Conservation (phyloP, 2,888 invertebrate genomes). For the Watsonalla binaria region DNA sequence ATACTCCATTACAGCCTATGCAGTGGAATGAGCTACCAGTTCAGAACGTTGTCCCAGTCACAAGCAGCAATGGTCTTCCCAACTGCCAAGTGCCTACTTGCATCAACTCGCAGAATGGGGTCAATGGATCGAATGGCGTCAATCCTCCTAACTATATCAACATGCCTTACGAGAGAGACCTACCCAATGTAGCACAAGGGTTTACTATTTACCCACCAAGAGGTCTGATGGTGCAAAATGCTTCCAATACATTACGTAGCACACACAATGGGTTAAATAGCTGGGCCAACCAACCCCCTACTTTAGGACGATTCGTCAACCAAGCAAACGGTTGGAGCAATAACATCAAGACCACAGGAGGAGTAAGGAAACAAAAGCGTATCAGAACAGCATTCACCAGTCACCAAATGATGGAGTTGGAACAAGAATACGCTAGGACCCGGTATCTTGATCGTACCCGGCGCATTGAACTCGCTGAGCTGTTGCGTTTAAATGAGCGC, state of each 20-base stretch:
- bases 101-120: slow-evolving; percentile 14
- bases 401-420: slow-evolving; percentile 84
- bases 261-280: slow-evolving; percentile 4
- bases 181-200: slow-evolving; percentile 8
- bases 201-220: slow-evolving; percentile 14
- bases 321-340: slow-evolving; percentile 20
- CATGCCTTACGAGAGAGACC: slow-evolving; percentile 10
- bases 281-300: slow-evolving; percentile 12
- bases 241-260: not conserved
- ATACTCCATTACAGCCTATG: slow-evolving; percentile 24
- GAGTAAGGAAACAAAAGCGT: slow-evolving; percentile 75
- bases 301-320: slow-evolving; percentile 13
- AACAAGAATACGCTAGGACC: slow-evolving; percentile 84
- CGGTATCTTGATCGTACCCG: slow-evolving; percentile 85
- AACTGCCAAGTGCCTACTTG: slow-evolving; percentile 15
- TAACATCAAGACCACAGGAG: slow-evolving; percentile 23
- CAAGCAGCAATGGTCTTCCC: slow-evolving; percentile 10
- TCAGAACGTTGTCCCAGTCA: slow-evolving; percentile 14
- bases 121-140: slow-evolving; percentile 1
- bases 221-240: slow-evolving; percentile 4
- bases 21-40: slow-evolving; percentile 26
- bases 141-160: slow-evolving; percentile 18
- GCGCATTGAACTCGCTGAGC: slow-evolving; percentile 80
- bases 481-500: slow-evolving; percentile 41
- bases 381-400: slow-evolving; percentile 89